Evolutionary conservation across 1,140 invertebrate species (phyloP), one percentile per base, ranked within the genome.

Genomic region (Pantala flavescens): DNA sequence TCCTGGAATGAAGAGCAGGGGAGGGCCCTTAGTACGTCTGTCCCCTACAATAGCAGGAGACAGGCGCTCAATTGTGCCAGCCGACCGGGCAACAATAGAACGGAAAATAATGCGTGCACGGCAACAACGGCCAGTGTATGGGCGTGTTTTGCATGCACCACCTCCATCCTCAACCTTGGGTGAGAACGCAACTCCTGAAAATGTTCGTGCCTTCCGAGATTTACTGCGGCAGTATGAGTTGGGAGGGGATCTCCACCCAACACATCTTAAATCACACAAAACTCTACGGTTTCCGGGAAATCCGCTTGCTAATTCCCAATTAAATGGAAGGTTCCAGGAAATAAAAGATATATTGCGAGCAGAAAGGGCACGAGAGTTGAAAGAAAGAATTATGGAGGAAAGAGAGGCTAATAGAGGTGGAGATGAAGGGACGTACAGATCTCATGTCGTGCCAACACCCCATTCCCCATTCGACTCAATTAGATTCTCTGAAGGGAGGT

Each of bases 321-420:
- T 63, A 21, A 81, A 84, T 21, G 88, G 88, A 12, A 89, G 87
- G 74, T 90, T 91, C 80, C 87, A 90, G 76, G 86, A 81, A 71
- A 79, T 89, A 0, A 87, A 87, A 78, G 86, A 88, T 73, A 79
- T 89, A 7, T 86, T 90, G 71, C 83, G 84, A 75, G 85, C 82
- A 7, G 88, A 91, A 79, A 81, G 89, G n/a, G 88, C 89, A n/a
- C 83, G 87, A 70, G 89, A 91, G 78, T 78, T 90, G 55, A 84
- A 87, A 75, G 85, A 90, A 75, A 89, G 90, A 80, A 82, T 87
- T 42, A 81, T 84, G 42, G 84, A 83, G 5, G 88, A 90, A 76
- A 87, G 90, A 78, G 80, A 86, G 28, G 87, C 85, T n/a, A 19
- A 23, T 23, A 72, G 71, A 72, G 28, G 12, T n/a, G 28, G 23